Base-by-base conservation (phyloP, 2,113 vertebrate genomes). In the Mesembrinibis cayennensis region DNA sequence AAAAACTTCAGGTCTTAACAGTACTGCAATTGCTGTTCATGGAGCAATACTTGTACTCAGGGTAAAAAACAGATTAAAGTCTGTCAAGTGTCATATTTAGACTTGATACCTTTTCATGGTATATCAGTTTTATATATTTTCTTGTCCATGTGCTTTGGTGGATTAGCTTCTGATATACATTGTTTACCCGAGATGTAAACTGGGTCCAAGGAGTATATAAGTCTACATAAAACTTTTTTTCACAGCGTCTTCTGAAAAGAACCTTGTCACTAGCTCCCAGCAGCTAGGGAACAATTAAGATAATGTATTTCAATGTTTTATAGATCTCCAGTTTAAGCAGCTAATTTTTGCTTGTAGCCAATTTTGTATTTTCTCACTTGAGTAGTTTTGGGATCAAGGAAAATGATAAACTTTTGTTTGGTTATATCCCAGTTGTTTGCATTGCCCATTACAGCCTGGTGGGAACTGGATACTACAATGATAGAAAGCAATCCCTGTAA, bases 341-440 rank as follows among this genome's bases (percentile, higher is more conserved):
- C 18, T 76, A 14, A 34, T 71, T 95, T 87, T 84, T 44, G 45
- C 70, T 93, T 82, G 49, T 77, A 82, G 56, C 2, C 34, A 65
- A 26, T 66, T 82, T 87, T 67, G 4, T 52, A 22, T 89, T 87
- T 94, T 72, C 30, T 74, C 40, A 81, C 26, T 58, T 59, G 44
- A 85, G 4, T 53, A 23, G n/a, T 58, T 94, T 79, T 34, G 25
- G 36, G 40, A 79, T 50, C 26, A 34, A 85, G 61, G 42, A 63
- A 67, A 76, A 93, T 15, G 0, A 72, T 30, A 44, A 69, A 5
- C 6, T 80, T 72, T 77, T 0, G 0, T 76, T 86, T 52, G 14
- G n/a, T 59, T 90, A 23, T 40, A 58, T 74, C 58, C 42, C 42
- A 73, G 55, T 29, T 70, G 21, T 53, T 93, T 73, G 19, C 42